Conservation (phyloP, 2,888 invertebrate species). For the Lepidochrysops patricia region DNA sequence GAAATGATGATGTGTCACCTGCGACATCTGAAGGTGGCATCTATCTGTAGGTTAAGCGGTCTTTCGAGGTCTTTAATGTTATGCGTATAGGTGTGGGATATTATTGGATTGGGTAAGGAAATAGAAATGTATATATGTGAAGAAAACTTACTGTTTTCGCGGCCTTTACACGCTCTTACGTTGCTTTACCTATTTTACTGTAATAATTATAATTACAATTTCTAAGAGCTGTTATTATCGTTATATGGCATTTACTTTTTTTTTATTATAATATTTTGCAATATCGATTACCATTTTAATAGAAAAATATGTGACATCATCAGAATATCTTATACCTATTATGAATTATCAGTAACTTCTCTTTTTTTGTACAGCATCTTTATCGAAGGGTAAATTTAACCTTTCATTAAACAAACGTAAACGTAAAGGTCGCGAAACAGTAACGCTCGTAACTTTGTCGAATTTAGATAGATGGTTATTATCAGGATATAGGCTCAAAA, state of each 20-base stretch:
- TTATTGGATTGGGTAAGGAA: constrained; percentile 62
- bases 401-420: neutral
- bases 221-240: too few species aligned
- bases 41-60: constrained; percentile 46
- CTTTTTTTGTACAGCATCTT: too few species aligned
- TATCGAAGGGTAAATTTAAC: neutral
- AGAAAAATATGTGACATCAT: too few species aligned
- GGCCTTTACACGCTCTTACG: constrained; percentile 22
- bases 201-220: too few species aligned
- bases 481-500: constrained; percentile 57
- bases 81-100: constrained; percentile 68
- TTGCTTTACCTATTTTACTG: neutral
- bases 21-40: constrained; percentile 11
- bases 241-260: too few species aligned
- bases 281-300: too few species aligned
- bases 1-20: constrained; percentile 28
- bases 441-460: constrained; percentile 58
- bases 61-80: constrained; percentile 51
- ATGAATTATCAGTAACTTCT: too few species aligned
- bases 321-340: too few species aligned
- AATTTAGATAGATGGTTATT: constrained; percentile 60
- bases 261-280: too few species aligned
- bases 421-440: constrained; percentile 30
- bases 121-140: constrained; percentile 56
- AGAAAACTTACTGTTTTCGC: constrained; percentile 57